Conservation (phyloP, 2,113 vertebrate genomes). For the Strix uralensis region DNA sequence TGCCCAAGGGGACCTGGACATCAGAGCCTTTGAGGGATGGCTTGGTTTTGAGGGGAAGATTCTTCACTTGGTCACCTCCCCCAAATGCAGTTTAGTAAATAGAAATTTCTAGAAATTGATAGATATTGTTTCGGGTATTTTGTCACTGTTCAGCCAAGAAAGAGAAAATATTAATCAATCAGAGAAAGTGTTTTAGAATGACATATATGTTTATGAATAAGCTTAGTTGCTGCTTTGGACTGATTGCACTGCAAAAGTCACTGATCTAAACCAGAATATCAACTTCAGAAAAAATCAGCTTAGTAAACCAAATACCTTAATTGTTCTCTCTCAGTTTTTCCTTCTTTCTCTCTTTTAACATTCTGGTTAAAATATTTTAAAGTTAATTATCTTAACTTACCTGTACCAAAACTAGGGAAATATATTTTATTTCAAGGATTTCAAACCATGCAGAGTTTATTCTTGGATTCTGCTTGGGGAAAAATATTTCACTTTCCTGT, state of each 20-base stretch:
- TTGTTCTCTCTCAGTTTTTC: neutral
- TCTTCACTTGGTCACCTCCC: neutral
- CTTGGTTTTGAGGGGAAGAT: neutral
- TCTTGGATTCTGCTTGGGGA: neutral
- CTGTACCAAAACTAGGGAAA: neutral
- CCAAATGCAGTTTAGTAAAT: neutral
- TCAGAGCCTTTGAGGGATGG: fast-evolving
- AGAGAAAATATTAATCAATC: neutral
- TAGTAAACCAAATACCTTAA: neutral
- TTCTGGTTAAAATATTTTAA: neutral
- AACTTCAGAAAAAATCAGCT: neutral
- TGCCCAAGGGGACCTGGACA: neutral
- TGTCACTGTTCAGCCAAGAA: neutral
- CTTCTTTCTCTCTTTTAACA: neutral
- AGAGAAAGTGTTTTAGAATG: neutral
- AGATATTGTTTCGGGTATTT: neutral
- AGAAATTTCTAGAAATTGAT: neutral
- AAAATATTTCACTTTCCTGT: neutral
- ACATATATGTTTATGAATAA: neutral
- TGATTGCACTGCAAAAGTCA: neutral
- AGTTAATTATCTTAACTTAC: neutral
- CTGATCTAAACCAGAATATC: neutral
- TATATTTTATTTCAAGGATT: neutral
- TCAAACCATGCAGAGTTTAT: neutral
- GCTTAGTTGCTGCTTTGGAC: constrained; percentile 15